Evolutionary conservation across 2,113 vertebrate species (phyloP), one percentile per base, ranked within the genome.

Genomic region (Rhineura floridana): DNA sequence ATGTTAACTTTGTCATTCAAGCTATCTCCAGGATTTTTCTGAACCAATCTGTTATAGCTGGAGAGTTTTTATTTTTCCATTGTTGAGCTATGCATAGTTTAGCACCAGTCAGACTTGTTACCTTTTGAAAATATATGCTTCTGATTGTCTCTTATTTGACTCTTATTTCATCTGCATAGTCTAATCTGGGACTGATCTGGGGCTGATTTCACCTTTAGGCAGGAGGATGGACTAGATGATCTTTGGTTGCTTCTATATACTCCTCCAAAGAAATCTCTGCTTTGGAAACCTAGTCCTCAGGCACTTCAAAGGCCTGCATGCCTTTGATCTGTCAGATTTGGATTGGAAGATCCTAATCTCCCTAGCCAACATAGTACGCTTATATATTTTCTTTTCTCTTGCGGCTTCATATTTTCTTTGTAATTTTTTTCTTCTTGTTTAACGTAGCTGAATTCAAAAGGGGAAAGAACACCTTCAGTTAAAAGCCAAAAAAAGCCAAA

Each of bases 131-230:
- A n/a, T n/a, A n/a, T n/a, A n/a, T n/a, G n/a, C n/a, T n/a, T n/a
- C n/a, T n/a, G n/a, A n/a, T n/a, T n/a, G n/a, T n/a, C n/a, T n/a
- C n/a, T n/a, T n/a, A n/a, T n/a, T n/a, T n/a, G n/a, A 70, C 4
- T 15, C 62, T 8, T 25, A 4, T 46, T 48, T 46, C 81, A n/a
- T 48, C 42, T 67, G 42, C 81, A 46, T 4, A 9, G 69, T 6
- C 15, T 55, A 33, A 39, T 77, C n/a, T 36, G 36, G 5, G 0
- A 0, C 52, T 25, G 39, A 59, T 1, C 3, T 8, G 7, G 17
- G 42, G 7, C 19, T 25, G 30, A 48, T 67, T 78, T 33, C 65
- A 33, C 36, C 28, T 81, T 81, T 36, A 72, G 30, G 36, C 77
- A 59, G 30, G 48, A 81, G 39, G 36, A 28, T 33, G 11, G 30